These are phyloP conservation scores for Acipenser ruthenus DNA, from an alignment of 2,797 vertebrate species.

Conservation along the genomic window DNA sequence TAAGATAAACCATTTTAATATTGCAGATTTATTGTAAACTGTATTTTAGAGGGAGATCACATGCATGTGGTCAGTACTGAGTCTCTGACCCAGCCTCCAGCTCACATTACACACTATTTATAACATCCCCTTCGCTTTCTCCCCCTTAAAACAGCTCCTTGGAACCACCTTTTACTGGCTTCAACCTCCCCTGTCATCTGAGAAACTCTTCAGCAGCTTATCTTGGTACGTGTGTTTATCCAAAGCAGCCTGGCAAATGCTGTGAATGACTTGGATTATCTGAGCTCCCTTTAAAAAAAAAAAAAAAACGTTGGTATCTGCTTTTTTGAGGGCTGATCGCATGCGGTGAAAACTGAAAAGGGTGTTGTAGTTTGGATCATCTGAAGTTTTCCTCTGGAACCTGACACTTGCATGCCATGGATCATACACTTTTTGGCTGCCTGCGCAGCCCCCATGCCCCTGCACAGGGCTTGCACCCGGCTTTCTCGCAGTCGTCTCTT, in stretches of 20 bases:
- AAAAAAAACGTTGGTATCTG: conserved; percentile 33
- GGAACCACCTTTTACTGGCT: conserved; percentile 83
- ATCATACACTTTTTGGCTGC: conserved; percentile 97
- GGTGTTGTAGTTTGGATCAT: conserved; percentile 54
- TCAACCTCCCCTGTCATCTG: conserved; percentile 69
- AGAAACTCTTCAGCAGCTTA: conserved; percentile 67
- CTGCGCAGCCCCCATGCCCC: conserved; percentile 89
- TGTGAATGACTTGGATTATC: conserved; percentile 72
- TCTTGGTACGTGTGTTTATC: conserved; percentile 63
- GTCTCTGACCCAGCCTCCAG: conserved; percentile 91
- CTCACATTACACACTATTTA: conserved; percentile 99
- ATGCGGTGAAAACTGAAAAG: conserved; percentile 49
- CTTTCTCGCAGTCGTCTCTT: conserved; percentile 85
- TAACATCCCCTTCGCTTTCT: conserved; percentile 82
- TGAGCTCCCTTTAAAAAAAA: conserved; percentile 39
- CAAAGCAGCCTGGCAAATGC: conserved; percentile 64
- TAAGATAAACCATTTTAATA: conserved; percentile 55
- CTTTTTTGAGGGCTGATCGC: conserved; percentile 25
- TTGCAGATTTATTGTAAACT: conserved; percentile 55
- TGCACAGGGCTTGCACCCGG: conserved; percentile 85
- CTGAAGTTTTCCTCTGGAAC: conserved; percentile 33
- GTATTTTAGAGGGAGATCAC: conserved; percentile 72
- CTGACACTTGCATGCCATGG: conserved; percentile 73
- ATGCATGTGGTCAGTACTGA: conserved; percentile 84
- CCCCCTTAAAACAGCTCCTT: conserved; percentile 73